Evolutionary conservation across 2,797 vertebrate genomes (phyloP), one percentile per base, ranked within the genome.

Genomic region (Chromobotia macracanthus): DNA sequence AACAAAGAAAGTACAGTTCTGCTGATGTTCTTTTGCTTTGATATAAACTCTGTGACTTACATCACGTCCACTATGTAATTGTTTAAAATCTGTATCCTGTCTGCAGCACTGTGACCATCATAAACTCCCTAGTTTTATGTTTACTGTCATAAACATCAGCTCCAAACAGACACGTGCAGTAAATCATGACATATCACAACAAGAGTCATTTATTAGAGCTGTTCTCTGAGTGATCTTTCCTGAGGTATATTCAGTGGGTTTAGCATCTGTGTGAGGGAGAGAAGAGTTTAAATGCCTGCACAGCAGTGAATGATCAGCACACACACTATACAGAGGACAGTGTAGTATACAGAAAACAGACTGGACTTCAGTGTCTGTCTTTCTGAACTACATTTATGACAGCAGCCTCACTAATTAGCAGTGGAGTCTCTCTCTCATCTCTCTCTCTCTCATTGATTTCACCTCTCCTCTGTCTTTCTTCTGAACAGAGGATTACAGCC

Each of bases 401-500:
- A 79, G 77, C 31, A 75, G 74, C 55, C 56, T 55, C 65, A 79
- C 80, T 86, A 77, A 84, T 86, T 85, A 84, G 77, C 81, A 80
- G 77, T 72, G 79, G 67, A 58, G 79, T 75, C 60, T 60, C 60
- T 67, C 75, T 41, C 56, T 63, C 55, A 13, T 64, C 53, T 28
- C 28, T 28, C 28, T 28, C 28, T 28, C 28, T 28, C 28, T 28
- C 70, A 84, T 85, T 85, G 82, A 80, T 85, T 84, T 72, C 79
- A 66, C 72, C 79, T 63, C 71, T 68, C 44, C 53, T 67, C 56
- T 48, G 56, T 53, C 74, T 4, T 60, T 82, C 78, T 68, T 77
- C 70, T 68, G 81, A 83, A 78, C 48, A 79, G 72, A 79, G 81
- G 81, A 85, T 86, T 82, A 86, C 73, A 69, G 79, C 81, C 28